phyloP scores from a whole-genome alignment of 2,888 invertebrate species.

The Ommatoiulus sabulosus region DNA sequence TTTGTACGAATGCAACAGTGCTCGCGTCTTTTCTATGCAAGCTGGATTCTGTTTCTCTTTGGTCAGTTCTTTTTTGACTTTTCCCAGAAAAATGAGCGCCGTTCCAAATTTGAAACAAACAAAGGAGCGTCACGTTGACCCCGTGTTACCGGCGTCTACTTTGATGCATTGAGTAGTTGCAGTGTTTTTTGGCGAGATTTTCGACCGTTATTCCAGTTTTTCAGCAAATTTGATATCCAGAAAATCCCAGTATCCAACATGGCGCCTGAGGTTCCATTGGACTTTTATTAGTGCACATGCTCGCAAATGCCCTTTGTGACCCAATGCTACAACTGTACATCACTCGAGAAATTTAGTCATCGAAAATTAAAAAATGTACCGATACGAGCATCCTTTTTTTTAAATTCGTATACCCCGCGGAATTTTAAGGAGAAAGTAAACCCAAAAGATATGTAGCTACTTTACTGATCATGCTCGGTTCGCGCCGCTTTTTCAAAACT shows the following conservation, averaged over 20 bases:
- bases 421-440: neutral
- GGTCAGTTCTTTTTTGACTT: slow-evolving; percentile 15
- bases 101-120: neutral
- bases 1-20: slow-evolving; percentile 7
- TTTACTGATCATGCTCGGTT: neutral
- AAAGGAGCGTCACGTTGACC: neutral
- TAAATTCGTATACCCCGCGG: neutral
- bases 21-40: neutral
- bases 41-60: neutral
- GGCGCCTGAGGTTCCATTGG: slow-evolving; percentile 9
- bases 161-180: neutral
- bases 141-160: neutral
- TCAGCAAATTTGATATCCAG: slow-evolving; percentile 12
- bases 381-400: neutral
- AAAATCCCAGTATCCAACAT: slow-evolving; percentile 12
- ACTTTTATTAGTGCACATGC: neutral
- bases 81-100: neutral
- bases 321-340: neutral
- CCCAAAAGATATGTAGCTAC: neutral
- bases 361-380: neutral
- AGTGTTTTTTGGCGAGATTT: neutral
- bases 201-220: neutral
- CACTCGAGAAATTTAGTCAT: neutral
- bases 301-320: neutral
- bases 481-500: neutral